phyloP scores from a whole-genome alignment of 2,888 invertebrate species.

The Tipula unca region DNA sequence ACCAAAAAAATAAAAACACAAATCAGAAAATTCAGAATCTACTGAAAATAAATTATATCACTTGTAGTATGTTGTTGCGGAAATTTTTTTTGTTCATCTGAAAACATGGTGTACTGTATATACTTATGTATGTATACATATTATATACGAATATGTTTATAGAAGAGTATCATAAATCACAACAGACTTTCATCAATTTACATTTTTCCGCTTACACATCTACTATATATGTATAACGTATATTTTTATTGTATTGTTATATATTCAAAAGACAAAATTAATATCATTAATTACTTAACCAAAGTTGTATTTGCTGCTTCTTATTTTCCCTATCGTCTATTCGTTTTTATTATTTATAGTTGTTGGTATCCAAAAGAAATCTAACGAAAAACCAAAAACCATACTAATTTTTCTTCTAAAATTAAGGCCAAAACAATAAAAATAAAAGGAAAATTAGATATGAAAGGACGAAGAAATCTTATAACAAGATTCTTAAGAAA shows the following conservation, averaged over 20 bases:
- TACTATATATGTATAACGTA: neutral
- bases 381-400: neutral
- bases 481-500: neutral
- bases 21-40: neutral
- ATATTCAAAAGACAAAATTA: constrained; percentile 14
- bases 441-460: neutral
- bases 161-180: constrained; percentile 8
- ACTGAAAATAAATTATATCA: neutral
- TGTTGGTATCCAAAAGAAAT: neutral
- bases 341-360: neutral
- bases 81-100: neutral
- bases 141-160: neutral
- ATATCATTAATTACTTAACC: constrained; percentile 14
- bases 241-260: neutral
- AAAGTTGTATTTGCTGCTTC: neutral
- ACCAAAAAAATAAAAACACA: neutral
- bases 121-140: neutral
- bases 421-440: neutral
- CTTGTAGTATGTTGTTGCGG: neutral
- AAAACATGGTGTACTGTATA: neutral
- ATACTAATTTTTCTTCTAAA: neutral
- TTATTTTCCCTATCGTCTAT: neutral
- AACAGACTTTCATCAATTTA: constrained; percentile 8
- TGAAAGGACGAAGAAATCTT: neutral
- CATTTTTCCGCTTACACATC: neutral